Evolutionary conservation across 2,797 vertebrate species (phyloP).

Genomic region (Halcyon smyrnensis): DNA sequence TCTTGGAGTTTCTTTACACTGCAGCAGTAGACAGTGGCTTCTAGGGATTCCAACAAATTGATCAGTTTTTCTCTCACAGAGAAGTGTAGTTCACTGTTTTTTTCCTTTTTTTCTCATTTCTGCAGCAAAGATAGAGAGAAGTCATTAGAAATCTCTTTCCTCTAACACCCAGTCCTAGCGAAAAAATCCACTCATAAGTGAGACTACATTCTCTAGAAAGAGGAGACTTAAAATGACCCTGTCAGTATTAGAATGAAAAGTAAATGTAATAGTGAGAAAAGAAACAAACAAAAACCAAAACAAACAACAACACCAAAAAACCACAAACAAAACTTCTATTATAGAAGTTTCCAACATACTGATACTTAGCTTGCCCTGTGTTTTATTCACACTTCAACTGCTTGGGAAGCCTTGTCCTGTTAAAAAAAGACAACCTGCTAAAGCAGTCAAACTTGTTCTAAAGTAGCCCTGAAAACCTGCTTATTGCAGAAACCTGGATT

Average conservation of each 20-base stretch:
- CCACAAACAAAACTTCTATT: neutral
- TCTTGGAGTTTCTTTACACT: neutral
- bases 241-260: neutral
- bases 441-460: neutral
- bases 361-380: neutral
- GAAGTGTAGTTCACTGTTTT: neutral
- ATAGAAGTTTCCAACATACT: neutral
- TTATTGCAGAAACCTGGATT: neutral
- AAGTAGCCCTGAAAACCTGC: neutral
- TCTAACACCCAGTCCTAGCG: neutral
- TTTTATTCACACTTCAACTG: neutral
- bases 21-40: neutral
- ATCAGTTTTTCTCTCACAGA: neutral
- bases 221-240: neutral
- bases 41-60: neutral
- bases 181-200: neutral
- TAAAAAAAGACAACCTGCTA: neutral
- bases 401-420: neutral
- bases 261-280: neutral
- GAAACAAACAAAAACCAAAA: neutral
- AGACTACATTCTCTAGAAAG: neutral
- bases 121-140: neutral
- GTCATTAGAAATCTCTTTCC: neutral
- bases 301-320: neutral
- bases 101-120: neutral